phyloP scores from a whole-genome alignment of 2,113 vertebrate species.

The Anolis carolinensis region DNA sequence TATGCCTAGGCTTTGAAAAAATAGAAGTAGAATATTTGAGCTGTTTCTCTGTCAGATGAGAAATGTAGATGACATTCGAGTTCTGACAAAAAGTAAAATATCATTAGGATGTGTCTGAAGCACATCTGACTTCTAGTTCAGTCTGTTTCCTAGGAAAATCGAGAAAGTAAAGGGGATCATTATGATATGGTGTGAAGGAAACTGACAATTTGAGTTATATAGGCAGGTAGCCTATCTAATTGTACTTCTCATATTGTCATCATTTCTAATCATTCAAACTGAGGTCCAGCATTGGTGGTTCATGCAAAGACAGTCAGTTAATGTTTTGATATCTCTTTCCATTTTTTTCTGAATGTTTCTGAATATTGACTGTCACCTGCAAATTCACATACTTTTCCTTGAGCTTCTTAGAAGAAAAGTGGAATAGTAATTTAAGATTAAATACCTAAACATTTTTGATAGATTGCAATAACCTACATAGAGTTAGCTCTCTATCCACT shows the following conservation, averaged over 20 bases:
- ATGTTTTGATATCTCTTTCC: not conserved
- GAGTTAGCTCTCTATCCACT: not conserved
- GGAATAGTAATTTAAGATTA: no score
- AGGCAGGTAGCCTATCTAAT: not conserved
- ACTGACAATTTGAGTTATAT: not conserved
- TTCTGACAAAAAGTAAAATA: not conserved
- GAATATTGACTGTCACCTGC: constrained; percentile 1
- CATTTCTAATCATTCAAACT: no score
- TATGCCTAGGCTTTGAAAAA: not conserved
- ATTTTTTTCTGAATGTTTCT: not conserved
- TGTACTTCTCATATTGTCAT: not conserved
- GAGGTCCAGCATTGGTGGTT: not conserved
- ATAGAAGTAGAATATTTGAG: not conserved
- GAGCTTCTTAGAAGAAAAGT: no score
- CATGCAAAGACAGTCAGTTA: no score
- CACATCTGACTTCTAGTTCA: not conserved
- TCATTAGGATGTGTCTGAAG: not conserved
- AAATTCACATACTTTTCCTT: not conserved
- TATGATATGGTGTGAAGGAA: not conserved
- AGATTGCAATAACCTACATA: not conserved
- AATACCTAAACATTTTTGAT: not conserved
- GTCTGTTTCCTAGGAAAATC: not conserved
- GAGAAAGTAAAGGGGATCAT: not conserved
- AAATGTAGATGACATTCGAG: not conserved
- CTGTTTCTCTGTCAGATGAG: not conserved